phyloP scores from a whole-genome alignment of 1,140 invertebrate genomes.

The Drosophila pectinifera region DNA sequence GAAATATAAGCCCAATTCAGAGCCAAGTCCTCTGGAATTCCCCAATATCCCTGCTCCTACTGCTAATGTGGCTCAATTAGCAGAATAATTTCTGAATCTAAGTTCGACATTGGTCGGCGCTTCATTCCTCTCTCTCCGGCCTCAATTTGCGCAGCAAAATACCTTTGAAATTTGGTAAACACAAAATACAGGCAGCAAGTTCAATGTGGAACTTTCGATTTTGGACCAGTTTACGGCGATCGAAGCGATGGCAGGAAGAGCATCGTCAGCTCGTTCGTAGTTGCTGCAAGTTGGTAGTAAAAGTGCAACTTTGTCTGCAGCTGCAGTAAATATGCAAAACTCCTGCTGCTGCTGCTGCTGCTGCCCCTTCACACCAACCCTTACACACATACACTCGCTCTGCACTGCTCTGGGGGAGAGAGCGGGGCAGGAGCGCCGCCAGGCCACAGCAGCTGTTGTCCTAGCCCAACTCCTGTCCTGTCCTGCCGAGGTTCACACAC shows the following conservation, averaged over 20 bases:
- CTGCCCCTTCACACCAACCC: slow-evolving; percentile 24
- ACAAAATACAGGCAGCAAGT: slow-evolving; percentile 32
- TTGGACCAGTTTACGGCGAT: slow-evolving; percentile 55
- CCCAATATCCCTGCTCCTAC: background rate
- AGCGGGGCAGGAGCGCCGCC: background rate
- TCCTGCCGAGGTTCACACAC: slow-evolving; percentile 40
- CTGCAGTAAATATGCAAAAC: slow-evolving; percentile 48
- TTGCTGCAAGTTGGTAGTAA: slow-evolving; percentile 57
- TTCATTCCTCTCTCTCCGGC: slow-evolving; percentile 2
- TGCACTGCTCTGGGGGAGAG: slow-evolving; percentile 40
- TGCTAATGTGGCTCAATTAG: slow-evolving; percentile 40
- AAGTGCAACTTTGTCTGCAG: slow-evolving; percentile 75
- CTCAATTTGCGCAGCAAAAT: slow-evolving; percentile 34
- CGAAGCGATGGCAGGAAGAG: slow-evolving; percentile 9
- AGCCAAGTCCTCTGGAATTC: background rate
- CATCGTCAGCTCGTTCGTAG: slow-evolving; percentile 52
- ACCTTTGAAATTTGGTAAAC: slow-evolving; percentile 11
- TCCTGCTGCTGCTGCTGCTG: slow-evolving; percentile 15
- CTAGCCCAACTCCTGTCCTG: slow-evolving; percentile 15
- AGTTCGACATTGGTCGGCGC: slow-evolving; percentile 21
- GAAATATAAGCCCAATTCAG: background rate
- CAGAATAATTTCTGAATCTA: slow-evolving; percentile 39
- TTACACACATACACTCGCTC: slow-evolving; percentile 11
- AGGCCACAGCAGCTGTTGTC: slow-evolving; percentile 67
- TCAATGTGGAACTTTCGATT: slow-evolving; percentile 75